A percentile compares a stretch with the other conserved stretches of the same genome.
Evolutionary conservation across 2,888 invertebrate species (phyloP).

Genomic region (Melinopterus prodromus): DNA sequence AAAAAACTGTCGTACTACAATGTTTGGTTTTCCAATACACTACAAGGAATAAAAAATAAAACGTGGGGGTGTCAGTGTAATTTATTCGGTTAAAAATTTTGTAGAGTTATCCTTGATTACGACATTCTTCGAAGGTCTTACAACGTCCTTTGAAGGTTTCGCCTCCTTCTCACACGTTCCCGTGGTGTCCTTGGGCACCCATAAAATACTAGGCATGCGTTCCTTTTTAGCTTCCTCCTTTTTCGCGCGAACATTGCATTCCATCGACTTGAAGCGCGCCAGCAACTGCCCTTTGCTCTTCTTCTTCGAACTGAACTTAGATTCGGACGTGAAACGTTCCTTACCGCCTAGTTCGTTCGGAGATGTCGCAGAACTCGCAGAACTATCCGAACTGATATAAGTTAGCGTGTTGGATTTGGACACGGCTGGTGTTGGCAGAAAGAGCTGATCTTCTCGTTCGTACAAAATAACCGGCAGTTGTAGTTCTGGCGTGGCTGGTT

Average conservation of each 20-base stretch:
- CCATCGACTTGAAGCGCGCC: not conserved
- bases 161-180: not conserved
- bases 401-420: not conserved
- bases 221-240: not conserved
- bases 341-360: not conserved
- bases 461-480: not conserved
- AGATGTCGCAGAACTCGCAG: not conserved
- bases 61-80: not conserved
- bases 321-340: not conserved
- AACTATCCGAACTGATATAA: not conserved
- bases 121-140: not conserved
- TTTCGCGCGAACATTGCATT: not conserved
- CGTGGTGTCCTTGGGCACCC: not conserved
- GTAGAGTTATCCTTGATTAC: not conserved
- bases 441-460: not conserved
- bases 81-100: not conserved
- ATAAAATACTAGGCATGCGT: not conserved
- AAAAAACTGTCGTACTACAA: no score
- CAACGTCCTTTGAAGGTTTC: not conserved
- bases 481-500: not conserved
- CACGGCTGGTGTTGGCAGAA: not conserved
- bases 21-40: no score
- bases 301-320: not conserved
- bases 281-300: not conserved
- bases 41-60: not conserved